A percentile compares a stretch with the other conserved stretches of the same genome.
Conservation (phyloP, 2,888 invertebrate genomes). For the Chrysolina haemoptera region DNA sequence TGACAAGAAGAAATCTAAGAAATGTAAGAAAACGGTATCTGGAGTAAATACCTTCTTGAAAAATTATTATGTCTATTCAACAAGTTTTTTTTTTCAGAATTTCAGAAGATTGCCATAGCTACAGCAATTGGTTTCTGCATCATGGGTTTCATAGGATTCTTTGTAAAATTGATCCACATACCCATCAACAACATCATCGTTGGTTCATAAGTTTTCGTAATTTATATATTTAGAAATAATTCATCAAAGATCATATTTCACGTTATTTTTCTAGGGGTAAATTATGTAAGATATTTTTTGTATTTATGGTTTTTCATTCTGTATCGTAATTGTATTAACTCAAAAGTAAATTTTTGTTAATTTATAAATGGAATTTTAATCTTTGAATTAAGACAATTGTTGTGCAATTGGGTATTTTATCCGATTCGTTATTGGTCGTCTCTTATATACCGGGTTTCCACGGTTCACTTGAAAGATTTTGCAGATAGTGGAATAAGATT, state of each 20-base stretch:
- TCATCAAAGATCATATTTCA: slow-evolving; percentile 47
- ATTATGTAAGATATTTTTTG: slow-evolving; percentile 25
- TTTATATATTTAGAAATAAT: slow-evolving; percentile 46
- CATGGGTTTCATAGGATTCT: slow-evolving; percentile 99
- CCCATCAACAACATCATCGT: slow-evolving; percentile 98
- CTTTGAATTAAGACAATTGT: background rate
- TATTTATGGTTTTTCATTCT: slow-evolving; percentile 17
- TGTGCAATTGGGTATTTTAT: too few relatives aligned
- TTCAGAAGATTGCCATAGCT: slow-evolving; percentile 99
- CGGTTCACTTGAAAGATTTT: too few relatives aligned
- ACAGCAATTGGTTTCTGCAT: slow-evolving; percentile 99
- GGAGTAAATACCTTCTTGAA: too few relatives aligned
- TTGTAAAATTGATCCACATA: slow-evolving; percentile 99
- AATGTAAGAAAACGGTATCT: too few relatives aligned
- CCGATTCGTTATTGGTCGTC: too few relatives aligned
- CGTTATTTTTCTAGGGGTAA: slow-evolving; percentile 37
- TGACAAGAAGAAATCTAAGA: too few relatives aligned
- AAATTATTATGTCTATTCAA: background rate
- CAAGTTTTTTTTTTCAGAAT: slow-evolving; percentile 79
- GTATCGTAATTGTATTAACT: slow-evolving; percentile 36
- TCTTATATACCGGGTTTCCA: too few relatives aligned
- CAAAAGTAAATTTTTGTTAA: slow-evolving; percentile 34
- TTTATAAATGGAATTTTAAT: slow-evolving; percentile 15
- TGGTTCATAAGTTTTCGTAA: slow-evolving; percentile 76
- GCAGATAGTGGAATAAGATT: too few relatives aligned